Evolutionary conservation across 1,140 invertebrate species (phyloP), one percentile per base, ranked within the genome.

Genomic region (Copidosoma floridanum): DNA sequence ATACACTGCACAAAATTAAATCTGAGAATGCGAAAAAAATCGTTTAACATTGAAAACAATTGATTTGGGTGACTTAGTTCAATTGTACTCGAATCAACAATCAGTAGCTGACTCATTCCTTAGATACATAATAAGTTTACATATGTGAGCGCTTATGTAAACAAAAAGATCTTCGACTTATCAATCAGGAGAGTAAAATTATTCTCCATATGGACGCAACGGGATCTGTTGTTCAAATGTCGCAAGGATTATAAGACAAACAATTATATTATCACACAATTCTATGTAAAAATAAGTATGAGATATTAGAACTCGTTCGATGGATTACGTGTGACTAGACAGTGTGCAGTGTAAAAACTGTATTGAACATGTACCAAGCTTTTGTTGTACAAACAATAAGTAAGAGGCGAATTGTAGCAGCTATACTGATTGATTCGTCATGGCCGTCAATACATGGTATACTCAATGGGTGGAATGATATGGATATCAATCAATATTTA

Each of bases 61-160:
- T 37, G 61, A 64, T 51, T 18, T 64, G 11, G 41, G 41, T 7
- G 65, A 67, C 10, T 7, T 66, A 14, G 11, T 57, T 0, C 12
- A 61, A 58, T 55, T 64, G 21, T 32, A 27, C 7, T 26, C 64
- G 26, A 24, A 56, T 12, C 27, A 44, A 24, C 3, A 57, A 7
- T 21, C n/a, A 48, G 26, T 48, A 43, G 46, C 2, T 7, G 55
- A 55, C 55, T 16, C 48, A 18, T 52, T 23, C 32, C 8, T 43
- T 2, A 23, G 38, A 48, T 14, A 41, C 1, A 29, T 24, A n/a
- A n/a, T n/a, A 12, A 23, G 58, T 6, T n/a, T 40, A n/a, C 35
- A 20, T 10, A 10, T 61, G 23, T 26, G 11, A 48, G 51, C 44
- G 11, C 2, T 10, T 16, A 47, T 48, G 20, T 37, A 47, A 24